Conservation (phyloP, 2,113 vertebrate species). For the Hydropotes inermis region DNA sequence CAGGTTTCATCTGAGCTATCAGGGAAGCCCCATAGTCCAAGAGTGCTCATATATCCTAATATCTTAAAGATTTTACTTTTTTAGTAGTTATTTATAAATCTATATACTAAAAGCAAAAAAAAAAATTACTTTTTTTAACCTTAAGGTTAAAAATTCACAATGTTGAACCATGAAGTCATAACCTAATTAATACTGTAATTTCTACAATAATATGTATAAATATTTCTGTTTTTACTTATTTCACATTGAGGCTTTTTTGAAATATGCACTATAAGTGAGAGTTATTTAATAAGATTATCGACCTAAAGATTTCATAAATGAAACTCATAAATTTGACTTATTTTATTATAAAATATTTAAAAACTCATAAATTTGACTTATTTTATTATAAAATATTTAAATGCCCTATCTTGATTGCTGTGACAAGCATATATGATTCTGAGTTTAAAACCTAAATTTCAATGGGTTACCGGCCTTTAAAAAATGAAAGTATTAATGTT, state of each 20-base stretch:
- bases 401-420: not conserved
- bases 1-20: not conserved
- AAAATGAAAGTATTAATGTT: not conserved
- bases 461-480: not conserved
- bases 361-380: not conserved
- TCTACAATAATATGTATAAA: not conserved
- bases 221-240: not conserved
- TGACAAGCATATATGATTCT: not conserved
- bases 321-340: not conserved
- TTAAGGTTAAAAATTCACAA: not conserved
- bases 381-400: not conserved
- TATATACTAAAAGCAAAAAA: not conserved
- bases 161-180: not conserved
- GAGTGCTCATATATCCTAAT: not conserved
- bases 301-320: not conserved
- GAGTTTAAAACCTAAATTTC: not conserved
- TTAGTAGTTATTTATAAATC: not conserved
- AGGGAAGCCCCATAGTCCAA: not conserved
- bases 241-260: not conserved
- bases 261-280: not conserved
- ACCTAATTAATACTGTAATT: not conserved
- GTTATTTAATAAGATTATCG: not conserved
- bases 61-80: not conserved
- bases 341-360: not conserved
- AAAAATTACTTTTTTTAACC: not conserved